Base-by-base conservation (phyloP, 2,888 invertebrate genomes). In the Ichneumon xanthorius region DNA sequence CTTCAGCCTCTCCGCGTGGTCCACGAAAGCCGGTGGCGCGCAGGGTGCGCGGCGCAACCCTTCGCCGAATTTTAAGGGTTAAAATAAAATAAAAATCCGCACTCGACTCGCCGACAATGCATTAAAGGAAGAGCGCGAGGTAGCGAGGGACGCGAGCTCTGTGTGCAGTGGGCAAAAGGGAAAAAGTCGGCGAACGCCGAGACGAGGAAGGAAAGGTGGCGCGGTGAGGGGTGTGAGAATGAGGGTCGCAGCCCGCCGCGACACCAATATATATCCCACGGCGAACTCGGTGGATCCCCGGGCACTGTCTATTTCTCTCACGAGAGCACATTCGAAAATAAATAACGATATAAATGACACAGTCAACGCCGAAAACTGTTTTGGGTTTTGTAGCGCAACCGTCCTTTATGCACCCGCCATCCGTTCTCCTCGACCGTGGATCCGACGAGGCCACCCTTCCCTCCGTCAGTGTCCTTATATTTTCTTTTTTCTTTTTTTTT, bases 331-430 rank as follows among this genome's bases (percentile, higher is more conserved):
- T 82, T 50, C 73, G 88, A 89, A 92, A 90, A 92, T 91, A 92
- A 92, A 92, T 92, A 93, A 93, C 91, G 90, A 91, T 89, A 92
- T 91, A 92, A 93, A 92, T 92, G 93, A 93, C 94, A 93, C 94
- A 93, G 92, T 91, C 90, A 90, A 88, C 90, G 88, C 88, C 89
- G 90, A 92, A 91, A 91, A 93, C 92, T 93, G 92, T 93, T 94
- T 93, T 93, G 93, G 93, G 92, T 93, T 92, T 91, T 92, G 92
- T 91, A 91, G 91, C 91, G 90, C 88, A 89, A 92, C 91, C 88
- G 88, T 88, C 88, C 87, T 90, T 90, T 88, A 87, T 90, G 79
- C 87, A 85, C 71, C 83, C 83, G 81, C 37, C 71, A 80, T 84
- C 76, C 70, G 84, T 86, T 75, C 79, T 53, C 86, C 76, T 72